Conservation (phyloP, 2,888 invertebrate species). For the Plusia festucae region DNA sequence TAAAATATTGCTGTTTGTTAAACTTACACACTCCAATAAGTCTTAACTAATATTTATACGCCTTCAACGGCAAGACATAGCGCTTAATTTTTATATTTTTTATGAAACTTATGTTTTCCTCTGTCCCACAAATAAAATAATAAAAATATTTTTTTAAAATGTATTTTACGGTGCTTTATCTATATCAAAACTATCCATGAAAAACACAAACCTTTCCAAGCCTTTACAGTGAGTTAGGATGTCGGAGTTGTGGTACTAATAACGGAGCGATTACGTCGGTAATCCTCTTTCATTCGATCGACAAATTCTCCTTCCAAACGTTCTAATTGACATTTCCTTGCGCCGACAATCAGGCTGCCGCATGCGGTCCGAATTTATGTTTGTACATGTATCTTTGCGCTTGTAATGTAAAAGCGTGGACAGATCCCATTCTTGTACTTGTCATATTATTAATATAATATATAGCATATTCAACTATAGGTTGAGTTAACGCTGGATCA, state of each 20-base stretch:
- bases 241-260: slow-evolving; percentile 1
- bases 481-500: too few relatives aligned
- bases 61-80: too few relatives aligned
- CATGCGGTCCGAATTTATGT: not conserved
- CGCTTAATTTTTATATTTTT: too few relatives aligned
- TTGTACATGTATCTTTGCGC: not conserved
- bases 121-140: too few relatives aligned
- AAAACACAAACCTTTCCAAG: not conserved
- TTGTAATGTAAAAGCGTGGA: not conserved
- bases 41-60: too few relatives aligned
- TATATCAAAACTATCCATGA: not conserved
- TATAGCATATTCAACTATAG: too few relatives aligned
- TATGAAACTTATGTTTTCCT: too few relatives aligned
- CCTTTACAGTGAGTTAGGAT: not conserved
- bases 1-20: too few relatives aligned
- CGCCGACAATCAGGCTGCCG: not conserved
- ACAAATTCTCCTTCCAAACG: slow-evolving; percentile 7
- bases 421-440: not conserved
- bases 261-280: not conserved
- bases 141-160: too few relatives aligned
- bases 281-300: not conserved
- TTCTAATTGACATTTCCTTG: slow-evolving; percentile 8
- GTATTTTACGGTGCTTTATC: too few relatives aligned
- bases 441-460: too few relatives aligned
- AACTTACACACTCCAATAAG: too few relatives aligned